These are phyloP conservation scores for Ichneumoninae sp. DNA, from an alignment of 2,888 invertebrate species.

Conservation along the genomic window DNA sequence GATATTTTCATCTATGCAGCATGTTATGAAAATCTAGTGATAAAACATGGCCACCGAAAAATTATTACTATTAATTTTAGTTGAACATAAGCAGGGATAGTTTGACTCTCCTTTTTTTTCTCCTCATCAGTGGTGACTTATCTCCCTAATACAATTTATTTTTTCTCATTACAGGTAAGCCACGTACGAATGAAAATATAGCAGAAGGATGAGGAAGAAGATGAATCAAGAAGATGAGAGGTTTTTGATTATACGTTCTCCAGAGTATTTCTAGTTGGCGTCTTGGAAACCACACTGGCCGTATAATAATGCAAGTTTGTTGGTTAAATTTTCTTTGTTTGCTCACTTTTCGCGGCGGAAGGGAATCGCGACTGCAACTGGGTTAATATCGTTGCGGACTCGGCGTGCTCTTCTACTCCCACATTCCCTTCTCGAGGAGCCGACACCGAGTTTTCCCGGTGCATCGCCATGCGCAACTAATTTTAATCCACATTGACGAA, in stretches of 20 bases:
- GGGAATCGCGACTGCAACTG: conserved; percentile 23
- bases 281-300: neutral
- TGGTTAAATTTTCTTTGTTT: conserved; percentile 10
- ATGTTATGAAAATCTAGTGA: too few species aligned
- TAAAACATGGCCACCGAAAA: too few species aligned
- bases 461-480: conserved; percentile 13
- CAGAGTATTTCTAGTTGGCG: conserved; percentile 16
- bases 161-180: conserved; percentile 55
- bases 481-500: conserved; percentile 23
- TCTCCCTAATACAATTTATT: neutral
- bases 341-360: neutral
- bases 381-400: conserved; percentile 39
- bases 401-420: conserved; percentile 5
- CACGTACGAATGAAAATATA: neutral
- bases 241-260: neutral
- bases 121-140: too few species aligned
- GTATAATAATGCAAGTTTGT: conserved; percentile 7
- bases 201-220: neutral
- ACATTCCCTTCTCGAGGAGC: neutral
- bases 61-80: too few species aligned
- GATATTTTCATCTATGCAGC: too few species aligned
- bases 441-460: conserved; percentile 14
- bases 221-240: neutral
- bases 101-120: too few species aligned
- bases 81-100: too few species aligned